phyloP scores from a whole-genome alignment of 2,113 vertebrate genomes.

The Rhinogobius similis region DNA sequence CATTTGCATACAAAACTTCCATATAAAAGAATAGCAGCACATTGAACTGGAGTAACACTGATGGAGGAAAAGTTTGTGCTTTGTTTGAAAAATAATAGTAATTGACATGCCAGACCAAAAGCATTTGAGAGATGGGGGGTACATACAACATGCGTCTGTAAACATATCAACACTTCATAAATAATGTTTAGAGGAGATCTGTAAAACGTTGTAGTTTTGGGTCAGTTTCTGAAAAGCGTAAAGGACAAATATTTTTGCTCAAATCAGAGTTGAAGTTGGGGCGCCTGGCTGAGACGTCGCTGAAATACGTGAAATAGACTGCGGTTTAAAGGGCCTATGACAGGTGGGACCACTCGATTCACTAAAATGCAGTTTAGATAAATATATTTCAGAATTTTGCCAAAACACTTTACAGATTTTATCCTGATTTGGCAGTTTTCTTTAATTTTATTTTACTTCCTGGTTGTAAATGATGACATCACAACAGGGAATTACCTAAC shows the following conservation, averaged over 20 bases:
- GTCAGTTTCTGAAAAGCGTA: conserved; percentile 12
- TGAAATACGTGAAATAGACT: no score
- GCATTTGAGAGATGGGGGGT: conserved; percentile 45
- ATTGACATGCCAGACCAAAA: conserved; percentile 58
- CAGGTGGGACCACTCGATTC: no score
- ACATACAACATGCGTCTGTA: conserved; percentile 66
- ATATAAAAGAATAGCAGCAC: conserved; percentile 24
- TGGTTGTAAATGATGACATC: no score
- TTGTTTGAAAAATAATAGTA: neutral
- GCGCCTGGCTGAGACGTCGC: no score
- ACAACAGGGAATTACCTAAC: no score
- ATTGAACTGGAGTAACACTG: conserved; percentile 18
- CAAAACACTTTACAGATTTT: no score
- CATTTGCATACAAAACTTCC: conserved; percentile 17
- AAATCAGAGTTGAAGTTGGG: neutral
- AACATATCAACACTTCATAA: conserved; percentile 38
- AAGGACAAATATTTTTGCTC: neutral
- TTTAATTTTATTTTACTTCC: no score
- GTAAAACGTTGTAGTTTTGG: conserved; percentile 22
- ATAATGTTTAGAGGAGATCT: conserved; percentile 37
- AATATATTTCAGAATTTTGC: no score
- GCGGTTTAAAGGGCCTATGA: no score
- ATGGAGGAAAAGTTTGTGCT: conserved; percentile 33
- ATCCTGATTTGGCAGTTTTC: no score
- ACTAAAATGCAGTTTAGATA: no score